These are phyloP conservation scores for Cairina moschata DNA, from an alignment of 2,113 vertebrate genomes.

Conservation along the genomic window DNA sequence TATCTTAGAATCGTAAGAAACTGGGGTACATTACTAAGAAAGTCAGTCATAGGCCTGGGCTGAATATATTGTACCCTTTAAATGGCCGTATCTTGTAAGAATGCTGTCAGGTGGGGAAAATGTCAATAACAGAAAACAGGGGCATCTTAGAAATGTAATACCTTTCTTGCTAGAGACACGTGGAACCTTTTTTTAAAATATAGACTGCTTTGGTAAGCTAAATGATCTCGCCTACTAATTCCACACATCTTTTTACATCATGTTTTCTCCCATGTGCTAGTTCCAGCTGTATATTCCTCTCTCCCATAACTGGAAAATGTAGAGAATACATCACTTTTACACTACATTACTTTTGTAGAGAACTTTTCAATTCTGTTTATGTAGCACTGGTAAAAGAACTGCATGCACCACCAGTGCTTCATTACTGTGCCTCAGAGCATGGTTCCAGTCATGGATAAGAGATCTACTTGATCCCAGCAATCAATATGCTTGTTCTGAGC, in stretches of 20 bases:
- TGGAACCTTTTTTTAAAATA: neutral
- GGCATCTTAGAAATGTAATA: neutral
- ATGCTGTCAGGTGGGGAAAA: neutral
- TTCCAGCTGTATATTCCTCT: neutral
- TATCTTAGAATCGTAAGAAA: neutral
- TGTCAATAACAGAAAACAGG: neutral
- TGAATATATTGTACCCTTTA: neutral
- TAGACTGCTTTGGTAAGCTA: neutral
- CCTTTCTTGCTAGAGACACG: neutral
- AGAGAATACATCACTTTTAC: neutral
- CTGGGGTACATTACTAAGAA: neutral
- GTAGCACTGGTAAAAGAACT: neutral
- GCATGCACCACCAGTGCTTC: neutral
- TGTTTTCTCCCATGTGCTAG: neutral
- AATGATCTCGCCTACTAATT: neutral
- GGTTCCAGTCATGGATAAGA: neutral
- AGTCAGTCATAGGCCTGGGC: neutral
- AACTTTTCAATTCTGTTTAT: neutral
- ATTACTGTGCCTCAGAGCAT: neutral
- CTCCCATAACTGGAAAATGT: neutral
- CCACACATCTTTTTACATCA: neutral
- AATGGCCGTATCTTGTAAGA: neutral
- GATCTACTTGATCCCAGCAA: neutral
- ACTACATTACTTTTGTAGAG: neutral
- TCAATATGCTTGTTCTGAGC: neutral